phyloP scores from a whole-genome alignment of 2,888 invertebrate genomes.

The Ormyrus pomaceus region DNA sequence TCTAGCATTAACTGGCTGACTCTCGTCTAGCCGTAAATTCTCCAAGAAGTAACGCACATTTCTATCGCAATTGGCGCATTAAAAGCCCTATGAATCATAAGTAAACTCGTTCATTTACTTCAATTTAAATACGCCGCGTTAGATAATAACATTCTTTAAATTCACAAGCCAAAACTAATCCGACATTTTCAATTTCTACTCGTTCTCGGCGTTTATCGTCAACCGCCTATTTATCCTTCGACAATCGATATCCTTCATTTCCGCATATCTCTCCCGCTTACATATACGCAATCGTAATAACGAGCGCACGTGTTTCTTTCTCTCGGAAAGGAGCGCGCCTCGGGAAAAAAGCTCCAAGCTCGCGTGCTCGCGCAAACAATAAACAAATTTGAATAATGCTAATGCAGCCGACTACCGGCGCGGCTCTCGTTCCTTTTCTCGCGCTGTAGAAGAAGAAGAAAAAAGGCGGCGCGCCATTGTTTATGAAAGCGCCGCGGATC shows the following conservation, averaged over 20 bases:
- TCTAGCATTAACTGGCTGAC: background rate
- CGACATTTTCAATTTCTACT: conserved; percentile 1
- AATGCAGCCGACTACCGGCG: background rate
- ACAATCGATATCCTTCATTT: background rate
- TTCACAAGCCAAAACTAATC: background rate
- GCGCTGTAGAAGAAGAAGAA: too few species aligned
- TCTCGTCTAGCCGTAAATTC: conserved; percentile 3
- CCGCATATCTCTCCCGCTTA: too few species aligned
- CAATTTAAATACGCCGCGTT: conserved; percentile 7
- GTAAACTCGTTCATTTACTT: conserved; percentile 29
- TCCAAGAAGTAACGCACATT: conserved; percentile 6
- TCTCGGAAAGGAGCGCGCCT: background rate
- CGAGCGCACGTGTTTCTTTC: background rate
- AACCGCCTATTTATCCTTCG: background rate
- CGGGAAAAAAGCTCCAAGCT: background rate
- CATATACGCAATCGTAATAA: background rate
- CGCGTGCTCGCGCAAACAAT: background rate
- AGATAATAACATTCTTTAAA: background rate
- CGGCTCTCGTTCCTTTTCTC: too few species aligned
- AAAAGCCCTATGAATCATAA: conserved; percentile 29
- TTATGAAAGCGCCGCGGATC: conserved; percentile 34
- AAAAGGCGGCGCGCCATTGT: conserved; percentile 16
- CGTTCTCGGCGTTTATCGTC: background rate
- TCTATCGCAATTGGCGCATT: conserved; percentile 30
- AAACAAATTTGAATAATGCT: conserved; percentile 39